Evolutionary conservation across 2,797 vertebrate species (phyloP), one percentile per base, ranked within the genome.

Genomic region (Cuniculus paca): DNA sequence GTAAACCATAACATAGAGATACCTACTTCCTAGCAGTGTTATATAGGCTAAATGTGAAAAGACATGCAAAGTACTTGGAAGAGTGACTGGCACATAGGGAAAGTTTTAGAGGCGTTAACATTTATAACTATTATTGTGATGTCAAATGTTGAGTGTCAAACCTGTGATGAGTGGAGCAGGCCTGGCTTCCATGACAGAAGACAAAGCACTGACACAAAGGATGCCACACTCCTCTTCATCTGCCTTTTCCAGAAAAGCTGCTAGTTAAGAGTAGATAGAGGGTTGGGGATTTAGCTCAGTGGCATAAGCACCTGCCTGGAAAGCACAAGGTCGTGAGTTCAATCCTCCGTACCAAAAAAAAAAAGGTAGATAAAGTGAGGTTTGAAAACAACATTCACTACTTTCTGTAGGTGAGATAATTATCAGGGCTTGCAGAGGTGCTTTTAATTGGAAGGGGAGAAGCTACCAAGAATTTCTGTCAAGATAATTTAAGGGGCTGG

Each of bases 101-200:
- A 95, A 61, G 31, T 88, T 13, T 68, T 75, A 88, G 74, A 75
- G n/a, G 45, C 50, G n/a, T 92, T 85, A 81, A 61, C 54, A 81
- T 63, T 86, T 81, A 31, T 56, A 95, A 77, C 95, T 88, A 95
- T 91, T 80, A 80, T 42, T 68, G 6, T 52, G 50, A 22, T 70
- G 74, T 95, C 92, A 96, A 82, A 92, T 81, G 82, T 48, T 72
- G 12, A 91, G 36, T 88, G 61, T 65, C 86, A 93, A 78, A 88
- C 36, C 68, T 88, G 39, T 88, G 88, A 95, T 77, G 39, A 80
- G 90, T 95, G 85, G 13, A 88, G 39, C 52, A 89, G 24, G 86
- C 52, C 77, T 75, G 61, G 85, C 75, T 92, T 95, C 89, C 1
- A 0, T 58, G 86, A 79, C 91, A 90, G 83, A 85, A 96, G 56